Base-by-base conservation (phyloP, 2,888 invertebrate species). In the Deroplatys truncata region DNA sequence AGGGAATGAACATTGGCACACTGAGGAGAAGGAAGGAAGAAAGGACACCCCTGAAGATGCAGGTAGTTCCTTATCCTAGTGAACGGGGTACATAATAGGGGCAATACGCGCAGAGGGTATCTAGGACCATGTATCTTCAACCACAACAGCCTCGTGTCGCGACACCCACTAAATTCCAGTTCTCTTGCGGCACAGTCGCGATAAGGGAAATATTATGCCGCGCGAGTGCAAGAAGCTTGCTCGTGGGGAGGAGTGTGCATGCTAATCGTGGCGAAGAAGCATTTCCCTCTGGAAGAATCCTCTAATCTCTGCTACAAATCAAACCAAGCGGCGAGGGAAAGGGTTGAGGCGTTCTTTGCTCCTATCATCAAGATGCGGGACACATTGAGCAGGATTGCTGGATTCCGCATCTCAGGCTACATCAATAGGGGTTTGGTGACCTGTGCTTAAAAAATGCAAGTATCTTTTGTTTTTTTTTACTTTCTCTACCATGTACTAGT, bases 91-190 rank as follows among this genome's bases (percentile, higher is more conserved):
- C 86, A 86, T 86, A 86, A 86, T 86, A 86, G 86, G 28, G 82
- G 86, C 72, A 56, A 86, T 82, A 86, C 82, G 56, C 86, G 28
- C 31, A 82, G 86, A 86, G 86, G 86, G 86, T 86, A 86, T 86
- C 86, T 28, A 82, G 4, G 82, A 16, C 56, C 86, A 86, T 86
- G 86, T 31, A 86, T 86, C 86, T 85, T 28, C 43, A n/a, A 2
- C 28, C 85, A 85, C 85, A 85, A 85, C 85, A 85, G 85, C 15
- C 28, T 28, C 7, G 49, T 85, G 85, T 85, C 85, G 85, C n/a
- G 85, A 85, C 85, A 49, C 56, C 43, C 85, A 85, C 35, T 85
- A 85, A 85, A 56, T 85, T 56, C 10, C n/a, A 20, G 56, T 56
- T 56, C 85, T 85, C 85, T n/a, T 56, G 56, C 20, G 20, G 56